Evolutionary conservation across 2,888 invertebrate genomes (phyloP), one percentile per base, ranked within the genome.

Genomic region (Malacosoma neustria): DNA sequence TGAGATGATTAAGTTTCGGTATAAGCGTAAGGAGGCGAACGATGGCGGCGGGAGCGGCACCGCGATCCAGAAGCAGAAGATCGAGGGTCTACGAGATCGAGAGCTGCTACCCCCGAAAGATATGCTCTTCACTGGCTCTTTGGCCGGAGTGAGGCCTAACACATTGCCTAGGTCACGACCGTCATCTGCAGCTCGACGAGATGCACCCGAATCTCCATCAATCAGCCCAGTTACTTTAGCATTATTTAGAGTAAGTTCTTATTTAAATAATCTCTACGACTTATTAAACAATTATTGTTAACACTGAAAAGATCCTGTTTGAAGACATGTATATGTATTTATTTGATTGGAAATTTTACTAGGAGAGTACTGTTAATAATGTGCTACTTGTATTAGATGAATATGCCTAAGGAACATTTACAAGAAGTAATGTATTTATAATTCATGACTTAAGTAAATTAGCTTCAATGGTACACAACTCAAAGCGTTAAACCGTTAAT

Each of bases 1-100:
- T 60, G 61, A 73, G 67, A 90, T 90, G 90, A 90, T 90, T 48
- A 90, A 90, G 75, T 90, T 90, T 77, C 88, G 90, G 45, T 90
- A 90, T 53, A 90, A 90, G 58, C 88, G 89, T 47, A 90, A 90
- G 67, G 90, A 90, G 62, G 58, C 66, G 42, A 73, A 48, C 59
- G 73, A 70, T 62, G 68, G 63, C 36, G 61, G 61, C 48, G 66
- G 66, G 22, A 68, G 59, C 6, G 73, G 73, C 29, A 69, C 73
- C 14, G 69, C 72, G 40, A 72, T 81, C 42, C 84, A 82, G 64
- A 84, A 84, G 63, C 79, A 77, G 66, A 85, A 82, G 64, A 81
- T 82, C 34, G 85, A 86, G 37, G 81, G 69, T 47, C 57, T 85
- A 12, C 67, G 72, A 39, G 80, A 80, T 43, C 60, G 77, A 47